phyloP scores from a whole-genome alignment of 2,113 vertebrate species.

The Sinocyclocheilus rhinocerous region DNA sequence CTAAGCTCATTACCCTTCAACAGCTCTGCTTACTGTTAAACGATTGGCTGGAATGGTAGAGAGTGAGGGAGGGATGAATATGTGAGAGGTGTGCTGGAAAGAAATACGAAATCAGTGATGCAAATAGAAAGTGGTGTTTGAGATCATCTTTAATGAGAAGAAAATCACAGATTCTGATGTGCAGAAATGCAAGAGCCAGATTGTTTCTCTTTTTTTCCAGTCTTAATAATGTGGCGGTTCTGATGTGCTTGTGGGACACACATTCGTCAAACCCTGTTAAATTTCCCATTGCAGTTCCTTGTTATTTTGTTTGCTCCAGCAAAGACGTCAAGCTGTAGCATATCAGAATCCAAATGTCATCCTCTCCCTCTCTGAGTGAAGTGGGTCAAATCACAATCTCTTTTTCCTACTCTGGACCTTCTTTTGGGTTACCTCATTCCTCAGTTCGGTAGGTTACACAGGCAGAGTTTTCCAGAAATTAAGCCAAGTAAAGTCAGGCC shows the following conservation, averaged over 20 bases:
- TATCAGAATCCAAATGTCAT: neutral
- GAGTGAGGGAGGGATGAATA: neutral
- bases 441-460: neutral
- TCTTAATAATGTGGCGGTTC: neutral
- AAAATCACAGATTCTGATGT: neutral
- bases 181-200: constrained; percentile 1
- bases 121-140: neutral
- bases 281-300: neutral
- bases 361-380: neutral
- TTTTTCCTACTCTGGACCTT: neutral
- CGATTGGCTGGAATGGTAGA: neutral
- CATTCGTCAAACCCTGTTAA: neutral
- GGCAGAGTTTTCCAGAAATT: constrained; percentile 4
- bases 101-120: neutral
- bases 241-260: neutral
- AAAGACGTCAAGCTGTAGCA: constrained; percentile 5
- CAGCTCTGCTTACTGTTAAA: constrained; percentile 56
- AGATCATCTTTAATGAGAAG: neutral
- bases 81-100: neutral
- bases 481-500: neutral
- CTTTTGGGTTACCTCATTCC: constrained; percentile 5
- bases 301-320: constrained; percentile 12
- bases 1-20: constrained; percentile 75
- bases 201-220: neutral
- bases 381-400: neutral